phyloP scores from a whole-genome alignment of 2,888 invertebrate species.

The Papilio elwesi region DNA sequence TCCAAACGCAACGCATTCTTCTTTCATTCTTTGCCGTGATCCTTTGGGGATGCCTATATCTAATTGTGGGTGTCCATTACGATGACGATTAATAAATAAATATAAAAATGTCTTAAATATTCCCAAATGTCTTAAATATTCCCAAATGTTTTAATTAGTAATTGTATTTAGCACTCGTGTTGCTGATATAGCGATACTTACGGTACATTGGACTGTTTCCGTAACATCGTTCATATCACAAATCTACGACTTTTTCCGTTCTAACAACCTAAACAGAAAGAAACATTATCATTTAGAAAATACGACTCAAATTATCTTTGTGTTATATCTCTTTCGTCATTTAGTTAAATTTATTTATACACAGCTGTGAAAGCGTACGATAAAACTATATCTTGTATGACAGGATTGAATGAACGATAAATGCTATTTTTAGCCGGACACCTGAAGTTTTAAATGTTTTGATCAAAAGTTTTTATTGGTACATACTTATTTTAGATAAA shows the following conservation, averaged over 20 bases:
- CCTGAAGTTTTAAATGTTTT: not conserved
- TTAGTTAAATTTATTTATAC: constrained; percentile 7
- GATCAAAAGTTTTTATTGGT: not conserved
- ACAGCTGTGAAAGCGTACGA: constrained; percentile 3
- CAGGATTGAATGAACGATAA: constrained; percentile 12
- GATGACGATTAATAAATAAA: no score
- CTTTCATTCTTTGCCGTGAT: no score
- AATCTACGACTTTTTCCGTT: not conserved
- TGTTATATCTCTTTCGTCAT: not conserved
- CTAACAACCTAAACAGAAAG: not conserved
- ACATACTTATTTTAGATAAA: not conserved
- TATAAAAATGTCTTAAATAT: no score
- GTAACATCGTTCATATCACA: no score
- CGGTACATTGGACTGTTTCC: no score
- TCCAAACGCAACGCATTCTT: no score
- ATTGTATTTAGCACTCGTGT: no score
- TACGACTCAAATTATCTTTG: constrained; percentile 8
- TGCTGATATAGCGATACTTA: no score
- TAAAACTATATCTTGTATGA: not conserved
- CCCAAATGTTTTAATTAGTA: no score
- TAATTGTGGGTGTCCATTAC: no score
- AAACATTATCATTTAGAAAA: constrained; percentile 3
- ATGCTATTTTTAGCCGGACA: not conserved
- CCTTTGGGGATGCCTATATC: no score
- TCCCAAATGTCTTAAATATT: no score